A percentile compares a stretch with the other conserved stretches of the same genome.
These are phyloP conservation scores for Aplocera efformata DNA, from an alignment of 2,888 invertebrate species.

Conservation along the genomic window DNA sequence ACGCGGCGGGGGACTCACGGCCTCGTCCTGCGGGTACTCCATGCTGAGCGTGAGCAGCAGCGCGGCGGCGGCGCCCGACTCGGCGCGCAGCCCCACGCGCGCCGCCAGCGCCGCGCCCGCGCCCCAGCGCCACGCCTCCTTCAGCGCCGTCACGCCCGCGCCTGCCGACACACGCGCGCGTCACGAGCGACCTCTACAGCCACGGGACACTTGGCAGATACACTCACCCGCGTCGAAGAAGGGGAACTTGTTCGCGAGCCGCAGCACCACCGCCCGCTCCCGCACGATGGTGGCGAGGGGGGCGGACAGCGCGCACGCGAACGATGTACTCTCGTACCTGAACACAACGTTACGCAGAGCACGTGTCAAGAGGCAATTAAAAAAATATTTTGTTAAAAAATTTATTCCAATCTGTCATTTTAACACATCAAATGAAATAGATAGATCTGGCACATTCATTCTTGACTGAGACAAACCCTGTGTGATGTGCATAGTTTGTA, in stretches of 20 bases:
- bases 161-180: too few relatives aligned
- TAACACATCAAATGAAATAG: too few relatives aligned
- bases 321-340: slow-evolving; percentile 83
- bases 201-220: too few relatives aligned
- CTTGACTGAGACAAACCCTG: too few relatives aligned
- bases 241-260: slow-evolving; percentile 78
- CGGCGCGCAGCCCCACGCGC: slow-evolving; percentile 39
- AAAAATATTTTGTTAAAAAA: too few relatives aligned
- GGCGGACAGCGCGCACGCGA: slow-evolving; percentile 85
- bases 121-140: slow-evolving; percentile 88
- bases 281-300: slow-evolving; percentile 85
- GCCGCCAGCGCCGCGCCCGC: slow-evolving; percentile 12
- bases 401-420: too few relatives aligned
- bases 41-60: slow-evolving; percentile 82
- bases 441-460: too few relatives aligned
- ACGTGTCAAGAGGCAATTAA: too few relatives aligned
- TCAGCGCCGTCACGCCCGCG: slow-evolving; percentile 81
- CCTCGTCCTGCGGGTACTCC: slow-evolving; percentile 81
- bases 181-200: too few relatives aligned
- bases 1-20: too few relatives aligned
- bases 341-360: slow-evolving; percentile 3
- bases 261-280: slow-evolving; percentile 83
- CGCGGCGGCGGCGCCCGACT: slow-evolving; percentile 79
- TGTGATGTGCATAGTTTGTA: too few relatives aligned
- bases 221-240: slow-evolving; percentile 65